These are phyloP conservation scores for Eurytoma adleriae DNA, from an alignment of 2,888 invertebrate genomes.

Conservation along the genomic window DNA sequence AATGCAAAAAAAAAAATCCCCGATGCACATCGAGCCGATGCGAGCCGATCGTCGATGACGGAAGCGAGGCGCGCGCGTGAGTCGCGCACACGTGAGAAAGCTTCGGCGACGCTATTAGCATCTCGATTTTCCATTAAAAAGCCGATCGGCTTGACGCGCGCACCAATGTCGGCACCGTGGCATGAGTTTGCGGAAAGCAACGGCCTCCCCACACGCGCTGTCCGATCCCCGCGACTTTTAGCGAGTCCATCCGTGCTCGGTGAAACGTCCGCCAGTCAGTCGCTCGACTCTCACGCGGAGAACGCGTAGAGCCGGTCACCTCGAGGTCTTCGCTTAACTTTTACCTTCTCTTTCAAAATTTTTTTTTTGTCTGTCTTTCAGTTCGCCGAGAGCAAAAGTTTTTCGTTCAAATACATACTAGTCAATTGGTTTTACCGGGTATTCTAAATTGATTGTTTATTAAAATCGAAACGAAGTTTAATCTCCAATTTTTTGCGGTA, in stretches of 20 bases:
- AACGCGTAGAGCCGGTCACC: slow-evolving; percentile 44
- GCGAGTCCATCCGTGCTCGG: slow-evolving; percentile 17
- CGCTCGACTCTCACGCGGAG: slow-evolving; percentile 46
- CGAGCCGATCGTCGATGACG: background rate
- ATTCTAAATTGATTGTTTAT: background rate
- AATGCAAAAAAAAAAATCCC: background rate
- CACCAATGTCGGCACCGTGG: background rate
- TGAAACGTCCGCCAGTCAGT: slow-evolving; percentile 20
- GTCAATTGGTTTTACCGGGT: background rate
- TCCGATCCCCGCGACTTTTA: slow-evolving; percentile 8
- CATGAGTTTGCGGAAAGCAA: slow-evolving; percentile 42
- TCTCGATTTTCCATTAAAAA: background rate
- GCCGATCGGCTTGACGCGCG: background rate
- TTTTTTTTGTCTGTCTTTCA: background rate
- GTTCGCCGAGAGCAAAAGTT: background rate
- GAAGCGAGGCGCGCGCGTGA: background rate
- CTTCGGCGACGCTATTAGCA: background rate
- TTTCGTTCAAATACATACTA: background rate
- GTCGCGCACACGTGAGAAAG: slow-evolving; percentile 3
- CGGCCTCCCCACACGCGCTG: slow-evolving; percentile 11
- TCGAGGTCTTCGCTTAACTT: background rate
- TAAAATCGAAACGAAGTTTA: background rate
- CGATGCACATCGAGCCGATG: background rate
- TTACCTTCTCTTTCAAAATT: background rate
- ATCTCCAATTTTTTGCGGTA: background rate